Base-by-base conservation (phyloP, 2,888 invertebrate genomes). In the Psylliodes chrysocephalus region DNA sequence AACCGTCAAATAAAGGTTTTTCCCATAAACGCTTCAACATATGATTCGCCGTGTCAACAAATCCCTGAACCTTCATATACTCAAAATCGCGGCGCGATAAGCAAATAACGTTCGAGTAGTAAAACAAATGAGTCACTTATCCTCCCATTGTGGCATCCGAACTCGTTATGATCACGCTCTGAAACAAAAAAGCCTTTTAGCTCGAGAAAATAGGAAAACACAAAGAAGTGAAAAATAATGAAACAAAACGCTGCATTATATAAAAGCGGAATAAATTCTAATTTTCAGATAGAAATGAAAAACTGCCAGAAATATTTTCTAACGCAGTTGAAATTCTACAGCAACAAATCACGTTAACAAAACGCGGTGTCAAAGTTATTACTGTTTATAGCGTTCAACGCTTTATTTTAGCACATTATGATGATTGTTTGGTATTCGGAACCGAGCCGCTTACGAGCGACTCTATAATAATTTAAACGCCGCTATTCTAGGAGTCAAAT, bases 251-350 rank as follows among this genome's bases (percentile, higher is more conserved):
- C 49, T 51, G 65, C 68, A 65, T 65, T 66, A 63, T 57, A 49
- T 35, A 44, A 57, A 72, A 73, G 73, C 71, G 69, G 69, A 75
- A 78, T 77, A 77, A 77, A 78, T 77, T 75, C 75, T 76, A 78
- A 78, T 77, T 77, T 75, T 68, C 69, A 70, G 70, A 70, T 74
- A 70, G 70, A 70, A 71, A 75, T 75, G 75, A 78, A 75, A 75
- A 76, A 77, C 71, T 68, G 71, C 74, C 62, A 61, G 68, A 71
- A 75, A 76, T 77, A 76, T 78, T 77, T 76, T 75, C 76, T 69
- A 69, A 72, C 70, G 69, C 72, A 67, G 73, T 73, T 69, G 70
- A 72, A 71, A 70, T 73, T 71, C 66, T 49, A 51, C 61, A 17
- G 25, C 63, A 64, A 67, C 65, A 65, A 71, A 71, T 66, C 66